phyloP scores from a whole-genome alignment of 2,797 vertebrate species.

The Ispidina lecontei region DNA sequence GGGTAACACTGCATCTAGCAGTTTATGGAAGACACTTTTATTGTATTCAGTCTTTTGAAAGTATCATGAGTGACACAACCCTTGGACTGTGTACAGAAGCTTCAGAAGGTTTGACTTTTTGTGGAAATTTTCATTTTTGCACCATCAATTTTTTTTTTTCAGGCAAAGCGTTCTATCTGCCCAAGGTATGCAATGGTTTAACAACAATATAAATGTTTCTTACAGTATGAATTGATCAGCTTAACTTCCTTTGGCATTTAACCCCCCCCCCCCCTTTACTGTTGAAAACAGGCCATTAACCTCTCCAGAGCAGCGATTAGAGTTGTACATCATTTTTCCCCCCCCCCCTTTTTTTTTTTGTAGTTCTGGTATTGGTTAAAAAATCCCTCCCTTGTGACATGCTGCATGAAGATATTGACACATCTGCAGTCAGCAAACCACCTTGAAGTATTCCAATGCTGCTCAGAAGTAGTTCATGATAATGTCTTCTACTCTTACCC shows the following conservation, averaged over 20 bases:
- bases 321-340: background rate
- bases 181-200: background rate
- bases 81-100: background rate
- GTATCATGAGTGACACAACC: background rate
- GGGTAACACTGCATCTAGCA: background rate
- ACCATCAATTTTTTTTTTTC: background rate
- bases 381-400: conserved; percentile 43
- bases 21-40: background rate
- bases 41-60: background rate
- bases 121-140: background rate
- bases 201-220: background rate
- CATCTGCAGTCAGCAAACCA: conserved; percentile 45
- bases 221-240: background rate
- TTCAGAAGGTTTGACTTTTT: background rate
- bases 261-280: background rate
- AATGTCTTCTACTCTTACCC: background rate
- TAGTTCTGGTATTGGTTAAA: conserved; percentile 17
- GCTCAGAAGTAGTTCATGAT: conserved; percentile 50
- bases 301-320: conserved; percentile 56
- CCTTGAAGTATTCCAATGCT: conserved; percentile 39
- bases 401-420: conserved; percentile 11
- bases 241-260: background rate
- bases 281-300: conserved; percentile 20
- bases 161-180: background rate
- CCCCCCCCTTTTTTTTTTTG: background rate